These are phyloP conservation scores for Drosophila cardini DNA, from an alignment of 1,140 invertebrate genomes.

Conservation along the genomic window DNA sequence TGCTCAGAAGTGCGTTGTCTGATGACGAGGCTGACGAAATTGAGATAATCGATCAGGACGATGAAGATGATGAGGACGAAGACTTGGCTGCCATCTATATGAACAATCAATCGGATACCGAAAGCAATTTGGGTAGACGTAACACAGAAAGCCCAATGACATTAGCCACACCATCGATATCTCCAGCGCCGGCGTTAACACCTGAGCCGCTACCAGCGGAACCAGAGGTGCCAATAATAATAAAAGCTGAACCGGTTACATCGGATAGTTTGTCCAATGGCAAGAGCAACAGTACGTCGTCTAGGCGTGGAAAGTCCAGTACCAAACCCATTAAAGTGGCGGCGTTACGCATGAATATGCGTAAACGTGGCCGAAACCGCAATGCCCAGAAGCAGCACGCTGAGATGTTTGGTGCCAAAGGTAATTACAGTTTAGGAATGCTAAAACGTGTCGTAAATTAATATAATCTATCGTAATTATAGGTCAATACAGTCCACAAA, in stretches of 20 bases:
- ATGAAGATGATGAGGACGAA: slow-evolving; percentile 43
- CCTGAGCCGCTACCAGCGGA: slow-evolving; percentile 27
- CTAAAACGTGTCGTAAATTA: not conserved
- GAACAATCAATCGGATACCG: slow-evolving; percentile 74
- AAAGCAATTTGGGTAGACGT: slow-evolving; percentile 69
- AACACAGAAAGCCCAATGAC: slow-evolving; percentile 41
- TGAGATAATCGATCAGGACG: slow-evolving; percentile 78
- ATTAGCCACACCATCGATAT: slow-evolving; percentile 31
- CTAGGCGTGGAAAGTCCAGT: slow-evolving; percentile 42
- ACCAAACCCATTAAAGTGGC: slow-evolving; percentile 52
- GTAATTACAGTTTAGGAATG: slow-evolving; percentile 15
- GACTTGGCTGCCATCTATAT: slow-evolving; percentile 24
- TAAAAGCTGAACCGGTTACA: not conserved
- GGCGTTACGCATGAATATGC: slow-evolving; percentile 69
- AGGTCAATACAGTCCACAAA: slow-evolving; percentile 26
- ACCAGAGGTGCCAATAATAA: slow-evolving; percentile 14
- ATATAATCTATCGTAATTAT: not conserved
- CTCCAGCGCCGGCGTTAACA: slow-evolving; percentile 5
- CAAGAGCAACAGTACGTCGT: slow-evolving; percentile 27
- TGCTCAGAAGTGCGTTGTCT: slow-evolving; percentile 81
- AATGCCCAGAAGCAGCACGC: slow-evolving; percentile 64
- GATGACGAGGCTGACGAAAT: slow-evolving; percentile 75
- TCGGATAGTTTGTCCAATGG: slow-evolving; percentile 17
- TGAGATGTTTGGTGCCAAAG: slow-evolving; percentile 74
- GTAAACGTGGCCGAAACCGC: slow-evolving; percentile 57